Evolutionary conservation across 2,888 invertebrate genomes (phyloP), one percentile per base, ranked within the genome.

Genomic region (Buathra laborator): DNA sequence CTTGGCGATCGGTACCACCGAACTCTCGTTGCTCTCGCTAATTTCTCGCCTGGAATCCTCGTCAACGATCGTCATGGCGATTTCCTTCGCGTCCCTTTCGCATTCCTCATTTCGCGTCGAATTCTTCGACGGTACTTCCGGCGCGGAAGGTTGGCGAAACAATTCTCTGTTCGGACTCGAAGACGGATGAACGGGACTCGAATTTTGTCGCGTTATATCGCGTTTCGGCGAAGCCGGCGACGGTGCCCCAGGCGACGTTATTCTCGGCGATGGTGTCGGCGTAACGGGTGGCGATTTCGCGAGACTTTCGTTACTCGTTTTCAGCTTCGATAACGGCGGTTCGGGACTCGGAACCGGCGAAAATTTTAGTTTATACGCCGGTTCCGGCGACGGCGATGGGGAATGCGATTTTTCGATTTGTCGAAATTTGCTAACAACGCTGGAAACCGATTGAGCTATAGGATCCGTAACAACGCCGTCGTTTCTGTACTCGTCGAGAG

Each of bases 351-450:
- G 89, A 2, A 88, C 89, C 0, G 93, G 93, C 0, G 94, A 94
- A 48, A 91, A 92, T 77, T 90, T 93, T 12, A 92, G 59, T 86
- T 93, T 93, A 82, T 88, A 90, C 87, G 81, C 12, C 0, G 93
- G 93, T 68, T 93, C 93, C 1, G 93, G 93, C 0, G 93, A 93
- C 0, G 90, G 88, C 0, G 92, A 91, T 0, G 93, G 92, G 1
- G 93, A 92, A 2, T 90, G 90, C 0, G 92, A 90, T 68, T 92
- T 93, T 53, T 93, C 94, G 62, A 93, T 93, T 80, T 93, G 92
- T 64, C 91, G 93, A 70, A 94, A 94, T 87, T 94, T 94, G 78
- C 92, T 93, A 19, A 94, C 94, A n/a, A 93, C 94, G 10, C 92
- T 93, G 0, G 94, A 94, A 1, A 94, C 94, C 10, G 93, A 93